Evolutionary conservation across 2,888 invertebrate species (phyloP).

Genomic region (Lithosia quadra): DNA sequence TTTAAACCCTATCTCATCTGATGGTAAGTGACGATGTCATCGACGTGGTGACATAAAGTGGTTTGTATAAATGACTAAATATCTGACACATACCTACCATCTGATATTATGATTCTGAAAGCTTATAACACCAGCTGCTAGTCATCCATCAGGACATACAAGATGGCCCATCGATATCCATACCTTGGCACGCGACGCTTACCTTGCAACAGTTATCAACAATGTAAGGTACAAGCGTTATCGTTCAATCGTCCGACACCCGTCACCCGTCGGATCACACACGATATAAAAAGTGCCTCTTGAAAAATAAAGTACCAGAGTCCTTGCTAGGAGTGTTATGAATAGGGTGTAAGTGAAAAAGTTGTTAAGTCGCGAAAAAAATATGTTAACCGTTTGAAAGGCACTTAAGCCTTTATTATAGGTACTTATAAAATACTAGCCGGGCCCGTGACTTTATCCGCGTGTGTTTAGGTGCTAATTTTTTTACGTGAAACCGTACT

Average conservation of each 20-base stretch:
- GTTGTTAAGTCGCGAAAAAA: background rate
- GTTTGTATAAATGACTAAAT: too few relatives aligned
- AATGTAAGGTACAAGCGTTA: slow-evolving; percentile 30
- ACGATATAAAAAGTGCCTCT: slow-evolving; percentile 44
- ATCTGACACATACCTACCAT: too few relatives aligned
- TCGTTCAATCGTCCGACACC: slow-evolving; percentile 22
- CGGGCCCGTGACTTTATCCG: too few relatives aligned
- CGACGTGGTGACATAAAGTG: too few relatives aligned
- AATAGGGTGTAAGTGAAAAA: slow-evolving; percentile 21
- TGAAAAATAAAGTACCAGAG: slow-evolving; percentile 33
- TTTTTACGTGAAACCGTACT: too few relatives aligned
- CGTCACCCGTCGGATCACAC: slow-evolving; percentile 47
- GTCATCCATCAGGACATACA: background rate
- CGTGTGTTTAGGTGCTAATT: too few relatives aligned
- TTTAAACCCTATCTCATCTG: too few relatives aligned
- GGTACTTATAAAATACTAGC: too few relatives aligned
- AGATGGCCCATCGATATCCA: slow-evolving; percentile 23
- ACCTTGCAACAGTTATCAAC: slow-evolving; percentile 32
- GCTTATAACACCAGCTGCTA: background rate
- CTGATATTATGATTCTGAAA: too few relatives aligned
- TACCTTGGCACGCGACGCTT: slow-evolving; percentile 13
- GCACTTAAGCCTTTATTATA: too few relatives aligned
- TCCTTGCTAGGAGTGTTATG: slow-evolving; percentile 4
- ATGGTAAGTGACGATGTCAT: too few relatives aligned
- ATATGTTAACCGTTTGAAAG: too few relatives aligned